Percentiles rank a stretch among this genome's conserved stretches.
These are phyloP conservation scores for Sinocyclocheilus grahami DNA, from an alignment of 2,113 vertebrate species.

Conservation along the genomic window DNA sequence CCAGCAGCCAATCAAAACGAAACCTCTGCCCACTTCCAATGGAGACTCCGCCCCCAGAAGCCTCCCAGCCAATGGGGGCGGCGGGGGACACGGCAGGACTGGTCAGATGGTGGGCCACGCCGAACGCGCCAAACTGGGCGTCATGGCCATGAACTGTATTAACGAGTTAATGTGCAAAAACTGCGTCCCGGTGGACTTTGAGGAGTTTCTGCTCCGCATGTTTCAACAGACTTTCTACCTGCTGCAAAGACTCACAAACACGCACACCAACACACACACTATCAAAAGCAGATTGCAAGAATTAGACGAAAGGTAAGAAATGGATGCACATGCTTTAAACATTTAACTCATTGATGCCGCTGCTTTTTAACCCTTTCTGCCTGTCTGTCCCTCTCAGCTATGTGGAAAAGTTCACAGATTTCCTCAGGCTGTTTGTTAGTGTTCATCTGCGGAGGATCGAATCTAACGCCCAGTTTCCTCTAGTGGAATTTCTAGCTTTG, in stretches of 20 bases:
- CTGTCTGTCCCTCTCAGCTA: conserved; percentile 79
- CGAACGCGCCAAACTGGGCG: conserved; percentile 87
- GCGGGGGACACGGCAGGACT: conserved; percentile 70
- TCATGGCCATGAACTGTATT: conserved; percentile 96
- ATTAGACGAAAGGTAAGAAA: conserved; percentile 91
- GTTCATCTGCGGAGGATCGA: conserved; percentile 95
- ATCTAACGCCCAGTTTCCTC: conserved; percentile 93
- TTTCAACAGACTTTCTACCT: conserved; percentile 99
- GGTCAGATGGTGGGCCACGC: conserved; percentile 67
- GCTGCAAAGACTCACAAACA: conserved; percentile 95
- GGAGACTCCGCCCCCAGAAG: conserved; percentile 66
- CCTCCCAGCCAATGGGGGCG: conserved; percentile 82
- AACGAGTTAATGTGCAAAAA: conserved; percentile 99
- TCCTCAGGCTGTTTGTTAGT: conserved; percentile 94
- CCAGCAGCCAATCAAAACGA: conserved; percentile 82
- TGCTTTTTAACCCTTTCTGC: conserved; percentile 60
- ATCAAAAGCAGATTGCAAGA: conserved; percentile 93
- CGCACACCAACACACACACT: conserved; percentile 89
- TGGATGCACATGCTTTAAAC: background rate
- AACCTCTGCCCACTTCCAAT: conserved; percentile 70
- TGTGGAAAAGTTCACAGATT: conserved; percentile 98
- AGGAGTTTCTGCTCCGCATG: conserved; percentile 96
- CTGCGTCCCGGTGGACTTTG: conserved; percentile 97
- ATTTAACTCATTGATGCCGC: background rate
- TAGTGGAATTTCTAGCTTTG: conserved; percentile 93